phyloP scores from a whole-genome alignment of 2,113 vertebrate genomes.

The Cercocebus atys region DNA sequence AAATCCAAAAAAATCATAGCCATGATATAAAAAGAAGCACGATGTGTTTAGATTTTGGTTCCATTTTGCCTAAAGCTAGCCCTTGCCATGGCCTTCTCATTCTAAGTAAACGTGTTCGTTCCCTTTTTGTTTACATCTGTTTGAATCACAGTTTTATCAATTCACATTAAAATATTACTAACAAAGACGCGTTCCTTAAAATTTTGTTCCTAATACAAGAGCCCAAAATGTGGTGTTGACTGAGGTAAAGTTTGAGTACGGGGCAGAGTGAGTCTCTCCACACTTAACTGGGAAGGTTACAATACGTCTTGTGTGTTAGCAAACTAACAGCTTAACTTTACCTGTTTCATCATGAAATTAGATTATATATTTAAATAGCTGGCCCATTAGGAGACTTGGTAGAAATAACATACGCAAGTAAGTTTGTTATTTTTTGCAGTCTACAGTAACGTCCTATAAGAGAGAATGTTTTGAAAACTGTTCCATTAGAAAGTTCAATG shows the following conservation, averaged over 20 bases:
- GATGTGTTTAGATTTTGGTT: neutral
- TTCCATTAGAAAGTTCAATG: neutral
- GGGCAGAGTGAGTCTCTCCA: accelerated
- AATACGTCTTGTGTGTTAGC: neutral
- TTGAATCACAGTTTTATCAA: neutral
- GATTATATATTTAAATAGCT: neutral
- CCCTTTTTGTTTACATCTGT: neutral
- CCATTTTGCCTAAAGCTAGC: neutral
- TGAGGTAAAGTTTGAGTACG: neutral
- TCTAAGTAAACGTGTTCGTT: neutral
- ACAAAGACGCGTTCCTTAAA: neutral
- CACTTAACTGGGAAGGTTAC: neutral
- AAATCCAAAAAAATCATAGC: neutral
- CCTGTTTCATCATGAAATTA: neutral
- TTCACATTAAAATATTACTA: neutral
- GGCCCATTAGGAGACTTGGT: neutral
- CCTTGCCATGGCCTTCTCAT: neutral
- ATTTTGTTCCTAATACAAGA: neutral
- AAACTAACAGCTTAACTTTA: neutral
- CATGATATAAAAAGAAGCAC: neutral
- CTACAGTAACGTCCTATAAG: neutral
- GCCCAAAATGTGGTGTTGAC: neutral
- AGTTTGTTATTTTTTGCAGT: neutral
- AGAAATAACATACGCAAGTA: neutral
- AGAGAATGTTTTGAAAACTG: neutral